Conservation (phyloP, 2,888 invertebrate genomes). For the Pherbina coryleti region DNA sequence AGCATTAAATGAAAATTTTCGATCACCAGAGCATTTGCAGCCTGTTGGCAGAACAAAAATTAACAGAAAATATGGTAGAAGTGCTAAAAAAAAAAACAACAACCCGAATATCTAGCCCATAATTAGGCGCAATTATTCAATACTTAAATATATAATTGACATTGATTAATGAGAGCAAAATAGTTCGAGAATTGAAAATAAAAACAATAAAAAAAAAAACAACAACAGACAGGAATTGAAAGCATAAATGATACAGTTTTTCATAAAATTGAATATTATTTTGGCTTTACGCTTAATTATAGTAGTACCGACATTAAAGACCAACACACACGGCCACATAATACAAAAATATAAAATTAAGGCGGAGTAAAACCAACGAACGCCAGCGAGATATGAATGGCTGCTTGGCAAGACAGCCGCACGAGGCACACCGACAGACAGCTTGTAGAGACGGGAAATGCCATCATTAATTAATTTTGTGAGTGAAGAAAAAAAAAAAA, state of each 20-base stretch:
- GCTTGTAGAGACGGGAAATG: constrained; percentile 12
- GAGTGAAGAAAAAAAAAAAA: not conserved
- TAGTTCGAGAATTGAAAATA: not conserved
- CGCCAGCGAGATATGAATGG: too few relatives aligned
- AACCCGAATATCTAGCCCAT: constrained; percentile 8
- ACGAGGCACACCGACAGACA: not conserved
- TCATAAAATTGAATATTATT: constrained; percentile 31
- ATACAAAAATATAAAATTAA: not conserved
- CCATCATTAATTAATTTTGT: constrained; percentile 17
- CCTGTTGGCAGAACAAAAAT: too few relatives aligned
- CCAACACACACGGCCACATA: not conserved
- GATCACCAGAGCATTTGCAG: too few relatives aligned
- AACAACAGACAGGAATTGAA: not conserved
- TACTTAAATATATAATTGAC: constrained; percentile 57
- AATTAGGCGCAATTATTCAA: constrained; percentile 34
- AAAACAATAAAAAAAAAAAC: not conserved
- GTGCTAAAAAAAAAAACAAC: too few relatives aligned
- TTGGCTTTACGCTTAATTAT: constrained; percentile 17
- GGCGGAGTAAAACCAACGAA: not conserved
- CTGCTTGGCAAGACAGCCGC: not conserved
- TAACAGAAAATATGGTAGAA: too few relatives aligned
- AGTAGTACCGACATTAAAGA: not conserved
- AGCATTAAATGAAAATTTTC: too few relatives aligned
- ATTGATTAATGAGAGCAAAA: constrained; percentile 65
- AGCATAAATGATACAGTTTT: constrained; percentile 29